Evolutionary conservation across 2,113 vertebrate genomes (phyloP).

Genomic region (Hucho hucho): DNA sequence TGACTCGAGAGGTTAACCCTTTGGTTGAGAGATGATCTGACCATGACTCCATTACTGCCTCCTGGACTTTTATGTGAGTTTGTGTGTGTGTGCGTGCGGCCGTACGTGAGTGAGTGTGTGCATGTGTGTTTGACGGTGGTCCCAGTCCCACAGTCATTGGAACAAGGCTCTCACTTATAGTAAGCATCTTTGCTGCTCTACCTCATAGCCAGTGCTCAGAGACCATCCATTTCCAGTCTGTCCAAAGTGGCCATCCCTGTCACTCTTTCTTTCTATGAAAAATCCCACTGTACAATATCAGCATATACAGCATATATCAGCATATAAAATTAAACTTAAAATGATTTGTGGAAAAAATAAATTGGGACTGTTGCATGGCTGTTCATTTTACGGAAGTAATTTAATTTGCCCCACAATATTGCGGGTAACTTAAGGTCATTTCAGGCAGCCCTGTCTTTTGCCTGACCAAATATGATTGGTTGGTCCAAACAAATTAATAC

Average conservation of each 20-base stretch:
- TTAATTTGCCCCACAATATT: background rate
- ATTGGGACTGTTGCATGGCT: background rate
- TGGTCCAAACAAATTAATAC: too few species aligned
- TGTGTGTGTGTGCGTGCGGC: too few species aligned
- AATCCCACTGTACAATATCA: too few species aligned
- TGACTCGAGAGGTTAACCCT: conserved; percentile 64
- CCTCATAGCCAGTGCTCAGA: too few species aligned
- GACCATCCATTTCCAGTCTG: too few species aligned
- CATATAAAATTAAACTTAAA: too few species aligned
- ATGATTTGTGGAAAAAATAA: too few species aligned
- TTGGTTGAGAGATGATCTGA: conserved; percentile 48
- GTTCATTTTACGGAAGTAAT: conserved; percentile 3
- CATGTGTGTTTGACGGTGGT: background rate
- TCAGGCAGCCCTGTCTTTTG: background rate
- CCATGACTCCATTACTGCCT: conserved; percentile 45
- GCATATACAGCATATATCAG: too few species aligned
- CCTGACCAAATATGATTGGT: background rate
- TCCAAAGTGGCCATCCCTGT: too few species aligned
- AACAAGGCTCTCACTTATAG: background rate
- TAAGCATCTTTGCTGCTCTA: background rate
- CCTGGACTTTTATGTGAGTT: background rate
- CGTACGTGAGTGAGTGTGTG: too few species aligned
- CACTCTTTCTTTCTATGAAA: too few species aligned
- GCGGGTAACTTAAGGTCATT: background rate
- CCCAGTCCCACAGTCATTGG: background rate